phyloP scores from a whole-genome alignment of 2,888 invertebrate species.

The Ornithoptera alexandrae region DNA sequence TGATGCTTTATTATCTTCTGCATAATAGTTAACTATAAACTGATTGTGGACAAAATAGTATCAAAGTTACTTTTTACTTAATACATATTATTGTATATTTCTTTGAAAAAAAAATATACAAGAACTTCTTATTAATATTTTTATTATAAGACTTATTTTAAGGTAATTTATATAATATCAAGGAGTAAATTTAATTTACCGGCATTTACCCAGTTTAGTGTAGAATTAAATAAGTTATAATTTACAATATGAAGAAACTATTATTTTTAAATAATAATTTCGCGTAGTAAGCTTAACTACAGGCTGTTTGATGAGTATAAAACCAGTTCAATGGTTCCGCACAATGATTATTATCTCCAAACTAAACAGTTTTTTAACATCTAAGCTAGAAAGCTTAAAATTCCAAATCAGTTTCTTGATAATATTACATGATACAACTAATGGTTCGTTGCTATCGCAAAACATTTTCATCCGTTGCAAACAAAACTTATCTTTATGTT shows the following conservation, averaged over 20 bases:
- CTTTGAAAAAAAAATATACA: too few species aligned
- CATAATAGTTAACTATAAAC: too few species aligned
- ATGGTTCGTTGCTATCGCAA: constrained; percentile 30
- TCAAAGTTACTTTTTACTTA: too few species aligned
- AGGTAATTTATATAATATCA: too few species aligned
- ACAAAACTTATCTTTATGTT: constrained; percentile 42
- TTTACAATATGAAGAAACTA: background rate
- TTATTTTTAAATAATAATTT: background rate
- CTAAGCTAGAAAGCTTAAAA: constrained; percentile 2
- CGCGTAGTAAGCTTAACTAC: background rate
- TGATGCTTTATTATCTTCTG: too few species aligned
- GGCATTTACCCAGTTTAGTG: too few species aligned
- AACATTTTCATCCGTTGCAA: constrained; percentile 35
- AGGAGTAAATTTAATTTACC: too few species aligned
- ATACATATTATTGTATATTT: too few species aligned
- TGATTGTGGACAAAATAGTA: too few species aligned
- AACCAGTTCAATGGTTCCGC: background rate
- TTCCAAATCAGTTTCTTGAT: constrained; percentile 11
- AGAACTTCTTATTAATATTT: too few species aligned
- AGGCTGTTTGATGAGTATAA: constrained; percentile 1
- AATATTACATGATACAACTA: constrained; percentile 33
- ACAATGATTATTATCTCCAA: background rate
- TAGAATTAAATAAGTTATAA: background rate
- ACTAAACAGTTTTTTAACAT: constrained; percentile 4
- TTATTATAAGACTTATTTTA: too few species aligned